phyloP scores from a whole-genome alignment of 1,140 invertebrate species.

The Bombus confusus region DNA sequence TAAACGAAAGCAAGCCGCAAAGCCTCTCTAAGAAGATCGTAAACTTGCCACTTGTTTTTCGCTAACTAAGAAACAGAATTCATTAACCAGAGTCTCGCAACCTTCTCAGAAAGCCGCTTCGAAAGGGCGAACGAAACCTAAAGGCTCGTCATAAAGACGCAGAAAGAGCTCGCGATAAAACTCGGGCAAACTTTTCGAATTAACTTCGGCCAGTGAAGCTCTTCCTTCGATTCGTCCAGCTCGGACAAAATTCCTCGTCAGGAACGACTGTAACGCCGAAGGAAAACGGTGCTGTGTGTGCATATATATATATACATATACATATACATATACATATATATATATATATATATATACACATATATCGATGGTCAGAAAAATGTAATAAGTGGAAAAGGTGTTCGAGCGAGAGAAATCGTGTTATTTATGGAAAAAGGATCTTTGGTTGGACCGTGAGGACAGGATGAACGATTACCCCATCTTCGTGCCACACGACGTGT shows the following conservation, averaged over 20 bases:
- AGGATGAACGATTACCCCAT: conserved; percentile 76
- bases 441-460: not conserved
- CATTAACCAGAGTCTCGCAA: not conserved
- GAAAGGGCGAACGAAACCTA: not conserved
- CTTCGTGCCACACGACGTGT: conserved; percentile 70
- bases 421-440: conserved; percentile 24
- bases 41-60: no score
- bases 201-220: conserved; percentile 5
- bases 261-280: not conserved
- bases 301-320: no score
- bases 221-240: not conserved
- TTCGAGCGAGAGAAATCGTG: not conserved
- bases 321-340: no score
- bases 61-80: not conserved
- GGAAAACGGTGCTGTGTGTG: not conserved
- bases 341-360: no score
- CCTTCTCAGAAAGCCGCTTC: not conserved
- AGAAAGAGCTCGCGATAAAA: no score
- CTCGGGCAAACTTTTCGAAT: not conserved
- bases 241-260: no score
- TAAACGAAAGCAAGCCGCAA: no score
- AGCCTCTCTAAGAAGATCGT: no score
- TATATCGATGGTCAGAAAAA: no score
- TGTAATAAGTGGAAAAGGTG: no score
- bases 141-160: not conserved